Conservation (phyloP, 2,113 vertebrate genomes). For the Paraplagusia blochii region DNA sequence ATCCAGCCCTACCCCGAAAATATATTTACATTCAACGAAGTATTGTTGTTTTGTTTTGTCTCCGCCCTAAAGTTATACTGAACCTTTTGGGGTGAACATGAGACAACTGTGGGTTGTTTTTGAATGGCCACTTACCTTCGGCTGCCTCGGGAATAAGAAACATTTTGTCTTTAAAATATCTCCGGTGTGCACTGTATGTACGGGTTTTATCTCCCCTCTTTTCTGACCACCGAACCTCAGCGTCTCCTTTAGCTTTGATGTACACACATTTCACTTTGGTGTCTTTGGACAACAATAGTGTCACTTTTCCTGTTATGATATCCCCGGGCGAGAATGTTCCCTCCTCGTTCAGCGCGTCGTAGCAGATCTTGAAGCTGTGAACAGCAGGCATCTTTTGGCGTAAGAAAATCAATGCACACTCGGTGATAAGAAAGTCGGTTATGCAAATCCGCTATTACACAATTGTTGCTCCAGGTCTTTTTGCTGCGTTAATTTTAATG, state of each 20-base stretch:
- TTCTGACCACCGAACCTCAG: conserved; percentile 51
- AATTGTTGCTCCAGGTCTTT: neutral
- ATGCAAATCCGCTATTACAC: neutral
- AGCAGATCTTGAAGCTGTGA: conserved; percentile 34
- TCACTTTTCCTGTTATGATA: conserved; percentile 45
- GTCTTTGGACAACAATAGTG: conserved; percentile 47
- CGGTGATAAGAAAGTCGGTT: no score
- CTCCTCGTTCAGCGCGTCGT: conserved; percentile 42
- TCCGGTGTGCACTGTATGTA: conserved; percentile 35
- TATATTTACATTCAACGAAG: no score
- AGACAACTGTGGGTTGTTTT: no score
- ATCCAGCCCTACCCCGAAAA: no score
- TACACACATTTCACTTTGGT: conserved; percentile 39
- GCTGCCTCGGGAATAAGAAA: conserved; percentile 46
- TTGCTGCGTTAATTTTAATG: no score
- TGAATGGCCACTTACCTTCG: conserved; percentile 42
- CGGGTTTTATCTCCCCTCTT: neutral
- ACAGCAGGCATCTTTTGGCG: conserved; percentile 45
- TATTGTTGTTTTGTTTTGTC: no score
- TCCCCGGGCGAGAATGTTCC: conserved; percentile 66
- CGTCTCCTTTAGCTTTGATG: conserved; percentile 70
- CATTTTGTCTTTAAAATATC: conserved; percentile 73
- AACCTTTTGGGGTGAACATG: no score
- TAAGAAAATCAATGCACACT: no score
- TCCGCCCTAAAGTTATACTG: no score